phyloP scores from a whole-genome alignment of 2,113 vertebrate genomes.

The Cromileptes altivelis region DNA sequence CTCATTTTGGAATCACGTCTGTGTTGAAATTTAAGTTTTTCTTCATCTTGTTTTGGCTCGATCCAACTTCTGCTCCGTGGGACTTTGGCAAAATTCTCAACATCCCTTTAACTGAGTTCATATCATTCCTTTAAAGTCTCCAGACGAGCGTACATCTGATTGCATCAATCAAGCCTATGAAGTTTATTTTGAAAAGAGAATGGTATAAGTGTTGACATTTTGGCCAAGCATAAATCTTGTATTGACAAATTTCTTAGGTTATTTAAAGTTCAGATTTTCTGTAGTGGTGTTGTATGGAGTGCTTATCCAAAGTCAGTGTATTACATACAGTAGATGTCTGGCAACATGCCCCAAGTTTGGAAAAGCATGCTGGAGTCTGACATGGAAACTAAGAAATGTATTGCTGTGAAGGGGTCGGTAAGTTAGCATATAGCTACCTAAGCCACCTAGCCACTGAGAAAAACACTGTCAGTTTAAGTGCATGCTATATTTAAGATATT shows the following conservation, averaged over 20 bases:
- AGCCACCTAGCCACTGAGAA: no score
- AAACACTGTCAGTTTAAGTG: no score
- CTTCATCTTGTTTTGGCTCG: background rate
- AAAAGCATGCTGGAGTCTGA: no score
- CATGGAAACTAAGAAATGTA: no score
- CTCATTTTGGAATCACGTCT: conserved; percentile 18
- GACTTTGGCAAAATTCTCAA: background rate
- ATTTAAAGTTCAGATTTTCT: background rate
- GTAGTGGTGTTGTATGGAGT: no score
- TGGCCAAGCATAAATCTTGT: background rate
- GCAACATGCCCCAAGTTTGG: no score
- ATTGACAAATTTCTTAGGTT: background rate
- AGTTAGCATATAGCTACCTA: no score
- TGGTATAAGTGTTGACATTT: background rate
- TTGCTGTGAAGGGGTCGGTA: no score
- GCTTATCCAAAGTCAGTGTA: no score
- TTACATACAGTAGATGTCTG: no score
- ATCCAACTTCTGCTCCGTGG: background rate
- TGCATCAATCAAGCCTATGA: background rate
- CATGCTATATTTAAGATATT: no score
- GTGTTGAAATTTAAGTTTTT: background rate
- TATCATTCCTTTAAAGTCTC: background rate
- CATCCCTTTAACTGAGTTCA: background rate
- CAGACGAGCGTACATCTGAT: background rate
- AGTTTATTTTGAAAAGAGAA: conserved; percentile 24